Conservation (phyloP, 1,140 invertebrate genomes). For the Drosophila rhopaloa region DNA sequence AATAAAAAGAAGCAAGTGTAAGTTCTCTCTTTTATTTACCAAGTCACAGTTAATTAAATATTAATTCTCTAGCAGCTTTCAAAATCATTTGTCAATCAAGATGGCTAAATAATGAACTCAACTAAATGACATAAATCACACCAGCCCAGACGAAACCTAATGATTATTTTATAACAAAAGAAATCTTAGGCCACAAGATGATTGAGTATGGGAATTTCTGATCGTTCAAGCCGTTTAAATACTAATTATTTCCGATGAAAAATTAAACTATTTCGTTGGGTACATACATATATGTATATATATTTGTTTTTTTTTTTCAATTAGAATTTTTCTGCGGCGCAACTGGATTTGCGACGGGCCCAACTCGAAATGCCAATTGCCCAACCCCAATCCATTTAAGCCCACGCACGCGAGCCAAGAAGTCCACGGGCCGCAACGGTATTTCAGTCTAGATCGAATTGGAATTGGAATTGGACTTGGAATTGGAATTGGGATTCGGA, state of each 20-base stretch:
- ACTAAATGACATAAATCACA: constrained; percentile 9
- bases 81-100: not conserved
- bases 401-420: constrained; percentile 22
- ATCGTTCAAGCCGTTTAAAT: not conserved
- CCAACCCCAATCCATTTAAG: constrained; percentile 2
- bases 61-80: not conserved
- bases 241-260: not conserved
- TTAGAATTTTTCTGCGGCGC: constrained; percentile 4
- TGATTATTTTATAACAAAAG: constrained; percentile 1
- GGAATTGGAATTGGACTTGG: too few species aligned
- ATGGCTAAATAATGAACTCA: not conserved
- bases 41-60: constrained; percentile 13
- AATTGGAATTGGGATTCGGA: too few species aligned
- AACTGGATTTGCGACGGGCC: not conserved
- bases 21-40: not conserved
- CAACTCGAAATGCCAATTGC: constrained; percentile 8
- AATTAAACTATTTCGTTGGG: not conserved
- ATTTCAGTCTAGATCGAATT: constrained; percentile 7
- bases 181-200: not conserved
- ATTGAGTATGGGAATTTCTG: constrained; percentile 5
- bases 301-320: not conserved
- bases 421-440: constrained; percentile 30
- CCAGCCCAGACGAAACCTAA: not conserved
- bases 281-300: too few species aligned
- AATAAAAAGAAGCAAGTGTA: not conserved